Evolutionary conservation across 2,113 vertebrate species (phyloP).

Genomic region (Cyanoderma ruficeps): DNA sequence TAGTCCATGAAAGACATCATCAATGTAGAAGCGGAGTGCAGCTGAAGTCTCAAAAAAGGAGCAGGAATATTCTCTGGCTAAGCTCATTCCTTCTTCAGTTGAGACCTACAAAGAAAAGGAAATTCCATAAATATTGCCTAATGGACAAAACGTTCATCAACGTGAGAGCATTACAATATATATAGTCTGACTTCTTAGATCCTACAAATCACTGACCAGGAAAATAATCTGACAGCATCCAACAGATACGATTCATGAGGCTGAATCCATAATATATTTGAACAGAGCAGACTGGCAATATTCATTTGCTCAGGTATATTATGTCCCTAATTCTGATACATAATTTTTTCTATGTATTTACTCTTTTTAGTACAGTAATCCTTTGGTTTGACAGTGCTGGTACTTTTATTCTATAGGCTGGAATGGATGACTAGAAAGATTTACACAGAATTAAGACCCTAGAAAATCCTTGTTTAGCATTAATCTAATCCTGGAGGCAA

Average conservation of each 20-base stretch:
- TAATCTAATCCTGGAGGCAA: not conserved
- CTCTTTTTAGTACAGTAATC: not conserved
- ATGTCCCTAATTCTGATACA: not conserved
- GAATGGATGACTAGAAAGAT: not conserved
- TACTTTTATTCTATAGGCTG: not conserved
- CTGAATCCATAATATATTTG: not conserved
- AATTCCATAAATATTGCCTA: not conserved
- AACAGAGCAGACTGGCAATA: not conserved
- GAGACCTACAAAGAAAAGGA: conserved; percentile 72
- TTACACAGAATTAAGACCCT: not conserved
- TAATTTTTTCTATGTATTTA: not conserved
- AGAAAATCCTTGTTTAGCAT: not conserved
- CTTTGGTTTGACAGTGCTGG: not conserved
- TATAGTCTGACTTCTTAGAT: not conserved
- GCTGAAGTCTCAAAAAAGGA: conserved; percentile 85
- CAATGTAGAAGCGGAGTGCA: conserved; percentile 80
- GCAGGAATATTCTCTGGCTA: conserved; percentile 82
- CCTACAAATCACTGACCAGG: not conserved
- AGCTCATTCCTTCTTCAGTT: conserved; percentile 79
- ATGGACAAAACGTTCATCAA: not conserved
- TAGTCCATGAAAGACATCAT: conserved; percentile 81
- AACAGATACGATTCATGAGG: not conserved
- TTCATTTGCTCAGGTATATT: not conserved
- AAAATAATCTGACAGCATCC: not conserved
- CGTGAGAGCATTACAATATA: not conserved